Base-by-base conservation (phyloP, 1,140 invertebrate species). In the Eueides isabella region DNA sequence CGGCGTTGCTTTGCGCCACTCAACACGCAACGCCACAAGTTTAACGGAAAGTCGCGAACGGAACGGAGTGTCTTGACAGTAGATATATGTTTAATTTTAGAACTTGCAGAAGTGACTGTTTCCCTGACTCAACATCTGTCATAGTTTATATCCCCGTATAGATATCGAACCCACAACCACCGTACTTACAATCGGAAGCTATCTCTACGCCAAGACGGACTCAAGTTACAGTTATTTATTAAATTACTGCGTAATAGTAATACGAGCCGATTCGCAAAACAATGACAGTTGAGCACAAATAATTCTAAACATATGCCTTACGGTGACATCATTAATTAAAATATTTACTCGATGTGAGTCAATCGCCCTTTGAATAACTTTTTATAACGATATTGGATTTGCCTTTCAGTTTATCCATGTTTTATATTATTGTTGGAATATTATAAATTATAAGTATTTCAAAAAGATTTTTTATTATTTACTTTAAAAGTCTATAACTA, bases 251-350 rank as follows among this genome's bases (percentile, higher is more conserved):
- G 28, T 31, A 30, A 16, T 63, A 63, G 29, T 63, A 63, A 63
- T 63, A 31, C 61, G 29, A 63, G 26, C 2, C 61, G n/a, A 11
- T 23, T 63, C n/a, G 14, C 12, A 16, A 63, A 35, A 74, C 72
- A 74, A 74, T 74, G 29, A 44, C 66, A 67, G 14, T 33, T 14
- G 9, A 63, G 66, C 48, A 74, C 41, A 26, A 38, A 68, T 68
- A 63, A 29, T 38, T 67, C 41, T 68, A 68, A 74, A 74, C 72
- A 68, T 23, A 62, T 30, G 65, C 61, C 26, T 29, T 29, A 31
- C 30, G 26, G 38, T 74, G 72, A 74, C 66, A 74, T 74, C 72
- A 74, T 64, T 63, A 48, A 44, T 64, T 74, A 74, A 38, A 74
- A 68, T 74, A 74, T 74, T 74, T 74, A 74, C 29, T 62, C 35